These are phyloP conservation scores for Channa striata DNA, from an alignment of 2,797 vertebrate genomes.

Conservation along the genomic window DNA sequence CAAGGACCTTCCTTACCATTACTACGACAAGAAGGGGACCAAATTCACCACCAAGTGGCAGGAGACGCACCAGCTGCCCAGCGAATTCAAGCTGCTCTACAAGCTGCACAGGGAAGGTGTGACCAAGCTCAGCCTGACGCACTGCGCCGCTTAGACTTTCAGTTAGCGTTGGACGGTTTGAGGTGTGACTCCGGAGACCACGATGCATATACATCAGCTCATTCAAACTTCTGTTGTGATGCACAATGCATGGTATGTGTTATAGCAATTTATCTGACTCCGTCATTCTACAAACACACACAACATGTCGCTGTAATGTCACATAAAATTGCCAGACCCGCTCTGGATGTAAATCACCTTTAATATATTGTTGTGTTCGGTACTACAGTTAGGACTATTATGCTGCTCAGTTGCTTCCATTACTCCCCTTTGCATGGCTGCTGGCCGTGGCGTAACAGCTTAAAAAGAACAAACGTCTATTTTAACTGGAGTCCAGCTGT, in stretches of 20 bases:
- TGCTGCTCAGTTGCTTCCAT: slow-evolving; percentile 58
- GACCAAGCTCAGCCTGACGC: slow-evolving; percentile 93
- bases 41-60: slow-evolving; percentile 99
- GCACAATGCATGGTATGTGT: slow-evolving; percentile 71
- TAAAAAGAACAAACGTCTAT: slow-evolving; percentile 26
- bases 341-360: slow-evolving; percentile 33
- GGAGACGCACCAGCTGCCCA: slow-evolving; percentile 98
- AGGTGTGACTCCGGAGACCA: slow-evolving; percentile 35
- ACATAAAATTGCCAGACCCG: slow-evolving; percentile 44
- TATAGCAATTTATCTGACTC: slow-evolving; percentile 37
- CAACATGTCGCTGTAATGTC: slow-evolving; percentile 33
- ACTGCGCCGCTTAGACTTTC: slow-evolving; percentile 87
- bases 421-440: slow-evolving; percentile 63
- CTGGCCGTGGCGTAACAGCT: slow-evolving; percentile 40
- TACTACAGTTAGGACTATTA: slow-evolving; percentile 28
- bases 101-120: slow-evolving; percentile 95
- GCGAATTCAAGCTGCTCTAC: slow-evolving; percentile 97
- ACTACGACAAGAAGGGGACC: slow-evolving; percentile 99
- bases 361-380: slow-evolving; percentile 45
- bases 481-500: slow-evolving; percentile 47
- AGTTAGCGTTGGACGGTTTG: slow-evolving; percentile 9
- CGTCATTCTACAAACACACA: slow-evolving; percentile 43
- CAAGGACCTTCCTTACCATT: slow-evolving; percentile 98
- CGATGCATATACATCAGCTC: slow-evolving; percentile 42
- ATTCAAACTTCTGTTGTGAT: slow-evolving; percentile 57